Base-by-base conservation (phyloP, 2,888 invertebrate species). In the Macaria liturata region DNA sequence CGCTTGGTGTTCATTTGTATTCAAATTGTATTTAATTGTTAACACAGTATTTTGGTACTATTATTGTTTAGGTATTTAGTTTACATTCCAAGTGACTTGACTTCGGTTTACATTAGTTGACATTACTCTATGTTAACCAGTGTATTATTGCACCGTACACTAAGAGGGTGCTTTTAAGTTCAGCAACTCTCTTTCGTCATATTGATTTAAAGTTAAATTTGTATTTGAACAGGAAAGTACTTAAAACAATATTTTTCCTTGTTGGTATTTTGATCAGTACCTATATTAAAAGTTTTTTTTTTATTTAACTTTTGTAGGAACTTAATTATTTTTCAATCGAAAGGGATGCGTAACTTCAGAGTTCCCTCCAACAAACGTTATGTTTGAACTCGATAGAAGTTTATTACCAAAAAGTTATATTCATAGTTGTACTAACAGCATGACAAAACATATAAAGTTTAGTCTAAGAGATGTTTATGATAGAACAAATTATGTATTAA, bases 81-180 rank as follows among this genome's bases (percentile, higher is more conserved):
- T 86, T 81, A 84, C 89, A 89, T 90, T 90, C 89, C 91, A 65
- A 84, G 76, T 75, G 77, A 83, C 74, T 75, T 69, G 76, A 70
- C 6, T 42, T n/a, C 39, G 5, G 6, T 39, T 5, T 65, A 67
- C 66, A 66, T 62, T 65, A 44, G 52, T 62, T 62, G 67, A 73
- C 78, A 78, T 82, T 81, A 82, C 83, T 8, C 4, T 8, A 56
- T 55, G 46, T 46, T 52, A 53, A 56, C 53, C 45, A 63, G 53
- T 59, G 53, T 50, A 57, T 48, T 20, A 54, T 43, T 47, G 54
- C 61, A 62, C 59, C 52, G 53, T 20, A 56, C 52, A 42, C 45
- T 55, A 58, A 58, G 20, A 20, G 20, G 20, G 20, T 20, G 20
- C 20, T 20, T 20, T 20, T 20, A 20, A 20, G 20, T 20, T 20